phyloP scores from a whole-genome alignment of 2,113 vertebrate species.

The Lethenteron reissneri region DNA sequence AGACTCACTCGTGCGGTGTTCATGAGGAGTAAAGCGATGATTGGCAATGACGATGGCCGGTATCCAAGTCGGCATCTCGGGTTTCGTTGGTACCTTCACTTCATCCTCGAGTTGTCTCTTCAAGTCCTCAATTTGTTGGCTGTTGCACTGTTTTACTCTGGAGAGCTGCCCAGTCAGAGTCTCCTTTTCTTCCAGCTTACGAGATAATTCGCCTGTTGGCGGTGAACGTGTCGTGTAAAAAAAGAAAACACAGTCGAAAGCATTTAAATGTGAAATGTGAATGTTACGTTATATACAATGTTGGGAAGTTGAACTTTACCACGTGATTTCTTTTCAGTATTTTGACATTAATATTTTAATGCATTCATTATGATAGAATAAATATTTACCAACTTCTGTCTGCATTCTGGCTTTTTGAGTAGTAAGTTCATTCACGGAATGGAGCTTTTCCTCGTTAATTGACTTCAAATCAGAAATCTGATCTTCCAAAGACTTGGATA shows the following conservation, averaged over 20 bases:
- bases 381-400: constrained; percentile 34
- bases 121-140: constrained; percentile 45
- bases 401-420: constrained; percentile 43
- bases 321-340: neutral
- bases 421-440: constrained; percentile 40
- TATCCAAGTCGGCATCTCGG: too few relatives aligned
- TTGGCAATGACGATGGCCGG: too few relatives aligned
- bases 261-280: too few relatives aligned
- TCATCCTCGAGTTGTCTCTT: constrained; percentile 54
- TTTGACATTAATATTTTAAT: neutral
- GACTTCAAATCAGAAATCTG: constrained; percentile 51
- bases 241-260: too few relatives aligned
- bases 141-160: constrained; percentile 35
- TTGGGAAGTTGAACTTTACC: neutral
- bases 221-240: neutral
- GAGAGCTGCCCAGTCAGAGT: constrained; percentile 37
- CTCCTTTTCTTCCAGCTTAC: constrained; percentile 47
- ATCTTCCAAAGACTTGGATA: constrained; percentile 57
- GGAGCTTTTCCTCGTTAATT: constrained; percentile 54
- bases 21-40: too few relatives aligned
- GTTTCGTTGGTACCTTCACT: constrained; percentile 25
- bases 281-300: neutral
- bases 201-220: constrained; percentile 32
- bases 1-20: too few relatives aligned
- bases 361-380: neutral